phyloP scores from a whole-genome alignment of 2,113 vertebrate genomes.

The Oreocharis arfaki region DNA sequence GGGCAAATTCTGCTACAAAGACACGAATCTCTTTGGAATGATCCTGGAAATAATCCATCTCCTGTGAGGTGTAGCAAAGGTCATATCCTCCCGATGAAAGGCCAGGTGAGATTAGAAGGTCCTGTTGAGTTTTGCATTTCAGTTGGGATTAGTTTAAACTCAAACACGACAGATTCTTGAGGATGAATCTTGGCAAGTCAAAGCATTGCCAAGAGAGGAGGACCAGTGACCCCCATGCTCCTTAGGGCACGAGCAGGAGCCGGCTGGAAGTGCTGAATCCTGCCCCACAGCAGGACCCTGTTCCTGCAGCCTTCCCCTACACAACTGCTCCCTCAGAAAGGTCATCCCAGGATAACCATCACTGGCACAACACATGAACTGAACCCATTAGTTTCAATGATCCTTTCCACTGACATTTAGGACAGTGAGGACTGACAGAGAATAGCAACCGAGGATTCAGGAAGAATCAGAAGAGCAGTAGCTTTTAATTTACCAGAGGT shows the following conservation, averaged over 20 bases:
- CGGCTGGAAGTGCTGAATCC: accelerated
- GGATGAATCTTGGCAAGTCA: background rate
- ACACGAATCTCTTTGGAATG: background rate
- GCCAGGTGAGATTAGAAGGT: background rate
- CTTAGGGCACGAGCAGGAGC: background rate
- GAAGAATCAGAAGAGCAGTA: background rate
- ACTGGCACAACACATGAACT: background rate
- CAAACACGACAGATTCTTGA: background rate
- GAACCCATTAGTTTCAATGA: constrained; percentile 22
- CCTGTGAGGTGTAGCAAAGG: background rate
- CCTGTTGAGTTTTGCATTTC: background rate
- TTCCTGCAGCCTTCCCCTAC: background rate
- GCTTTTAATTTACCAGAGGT: background rate
- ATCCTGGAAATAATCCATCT: background rate
- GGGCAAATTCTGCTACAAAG: background rate
- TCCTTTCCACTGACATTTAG: constrained; percentile 8
- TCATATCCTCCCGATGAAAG: background rate
- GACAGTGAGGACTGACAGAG: background rate
- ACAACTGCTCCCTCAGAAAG: background rate
- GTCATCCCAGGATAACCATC: background rate
- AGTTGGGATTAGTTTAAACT: background rate
- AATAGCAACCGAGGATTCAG: background rate
- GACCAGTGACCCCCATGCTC: background rate
- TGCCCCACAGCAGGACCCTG: background rate
- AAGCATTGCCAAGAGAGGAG: background rate